Conservation (phyloP, 2,888 invertebrate species). For the Synanthedon tipuliformis region DNA sequence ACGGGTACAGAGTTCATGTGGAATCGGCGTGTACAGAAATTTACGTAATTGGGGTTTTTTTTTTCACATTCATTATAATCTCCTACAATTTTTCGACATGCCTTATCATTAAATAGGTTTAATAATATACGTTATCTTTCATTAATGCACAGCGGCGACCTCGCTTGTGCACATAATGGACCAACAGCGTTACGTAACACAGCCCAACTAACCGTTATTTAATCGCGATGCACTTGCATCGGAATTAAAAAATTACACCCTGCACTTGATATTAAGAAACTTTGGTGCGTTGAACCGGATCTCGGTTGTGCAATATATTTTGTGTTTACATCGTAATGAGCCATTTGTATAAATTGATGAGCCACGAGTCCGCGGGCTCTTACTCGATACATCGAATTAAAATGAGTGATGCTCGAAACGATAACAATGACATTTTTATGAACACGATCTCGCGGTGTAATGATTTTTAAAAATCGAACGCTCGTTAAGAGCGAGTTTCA, state of each 20-base stretch:
- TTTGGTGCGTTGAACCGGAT: conserved; percentile 33
- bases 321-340: conserved; percentile 45
- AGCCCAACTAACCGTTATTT: conserved; percentile 5
- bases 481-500: conserved; percentile 17
- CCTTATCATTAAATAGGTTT: too few relatives aligned
- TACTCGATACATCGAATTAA: conserved; percentile 37
- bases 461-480: conserved; percentile 17
- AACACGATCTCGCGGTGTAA: conserved; percentile 10
- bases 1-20: too few relatives aligned
- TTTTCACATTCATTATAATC: too few relatives aligned
- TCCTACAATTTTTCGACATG: too few relatives aligned
- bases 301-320: conserved; percentile 21
- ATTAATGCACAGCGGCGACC: not conserved
- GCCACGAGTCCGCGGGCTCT: conserved; percentile 13
- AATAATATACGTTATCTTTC: not conserved
- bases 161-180: too few relatives aligned
- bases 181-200: conserved; percentile 2
- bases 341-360: conserved; percentile 51
- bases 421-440: conserved; percentile 45
- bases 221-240: conserved; percentile 19
- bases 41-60: too few relatives aligned
- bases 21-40: too few relatives aligned
- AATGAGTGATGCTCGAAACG: conserved; percentile 48
- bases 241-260: conserved; percentile 40
- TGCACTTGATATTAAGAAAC: conserved; percentile 35